A percentile compares a stretch with the other conserved stretches of the same genome.
phyloP scores from a whole-genome alignment of 2,113 vertebrate genomes.

The Cyprinus carpio region DNA sequence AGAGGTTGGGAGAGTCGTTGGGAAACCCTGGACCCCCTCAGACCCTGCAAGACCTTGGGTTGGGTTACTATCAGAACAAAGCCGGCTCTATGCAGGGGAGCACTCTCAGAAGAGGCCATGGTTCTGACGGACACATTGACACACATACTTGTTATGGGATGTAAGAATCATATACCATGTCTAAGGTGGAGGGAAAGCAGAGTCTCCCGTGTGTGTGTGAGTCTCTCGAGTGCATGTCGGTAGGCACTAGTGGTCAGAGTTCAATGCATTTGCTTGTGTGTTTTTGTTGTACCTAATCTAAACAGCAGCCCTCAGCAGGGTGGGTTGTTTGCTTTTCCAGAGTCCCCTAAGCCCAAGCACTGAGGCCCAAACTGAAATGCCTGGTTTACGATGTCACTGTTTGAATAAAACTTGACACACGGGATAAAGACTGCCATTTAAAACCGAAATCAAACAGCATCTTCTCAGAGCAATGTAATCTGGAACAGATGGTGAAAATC shows the following conservation, averaged over 20 bases:
- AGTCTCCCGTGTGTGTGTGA: neutral
- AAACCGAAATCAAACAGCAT: constrained; percentile 69
- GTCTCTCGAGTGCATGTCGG: constrained; percentile 4
- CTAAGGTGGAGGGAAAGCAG: constrained; percentile 1
- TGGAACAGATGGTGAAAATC: constrained; percentile 73
- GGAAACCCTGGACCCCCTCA: constrained; percentile 74
- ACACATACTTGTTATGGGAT: constrained; percentile 65
- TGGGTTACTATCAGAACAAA: constrained; percentile 78
- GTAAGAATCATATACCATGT: constrained; percentile 72
- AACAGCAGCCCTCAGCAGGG: constrained; percentile 48
- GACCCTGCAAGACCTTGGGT: constrained; percentile 66
- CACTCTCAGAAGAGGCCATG: constrained; percentile 65
- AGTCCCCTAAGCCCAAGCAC: constrained; percentile 54
- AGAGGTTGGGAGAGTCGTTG: constrained; percentile 64
- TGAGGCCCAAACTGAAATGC: constrained; percentile 65
- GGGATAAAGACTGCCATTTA: constrained; percentile 67
- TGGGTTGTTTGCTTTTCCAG: constrained; percentile 66
- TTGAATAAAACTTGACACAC: constrained; percentile 73
- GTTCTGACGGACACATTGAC: constrained; percentile 58
- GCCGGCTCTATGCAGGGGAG: constrained; percentile 70
- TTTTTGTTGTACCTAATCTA: constrained; percentile 62
- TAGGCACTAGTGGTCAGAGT: constrained; percentile 9
- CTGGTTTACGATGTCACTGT: constrained; percentile 72
- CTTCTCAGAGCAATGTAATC: constrained; percentile 68
- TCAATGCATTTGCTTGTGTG: constrained; percentile 11